Conservation (phyloP, 2,888 invertebrate species). For the Leptodirus hochenwartii region DNA sequence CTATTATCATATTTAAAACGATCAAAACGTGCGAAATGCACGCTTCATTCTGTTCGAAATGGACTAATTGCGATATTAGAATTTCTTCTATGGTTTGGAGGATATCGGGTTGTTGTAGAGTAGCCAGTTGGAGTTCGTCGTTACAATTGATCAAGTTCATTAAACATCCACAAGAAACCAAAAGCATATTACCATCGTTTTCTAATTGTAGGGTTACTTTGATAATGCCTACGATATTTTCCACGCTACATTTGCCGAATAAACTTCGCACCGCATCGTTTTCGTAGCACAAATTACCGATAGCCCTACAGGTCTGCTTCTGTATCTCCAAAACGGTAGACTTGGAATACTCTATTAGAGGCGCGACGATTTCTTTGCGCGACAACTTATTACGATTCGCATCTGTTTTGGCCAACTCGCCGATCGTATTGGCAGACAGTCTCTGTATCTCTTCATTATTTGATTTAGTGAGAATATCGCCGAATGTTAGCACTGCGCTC, state of each 20-base stretch:
- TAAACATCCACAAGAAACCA: conserved; percentile 54
- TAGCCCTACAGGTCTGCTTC: conserved; percentile 61
- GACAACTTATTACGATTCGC: conserved; percentile 54
- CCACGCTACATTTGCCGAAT: conserved; percentile 20
- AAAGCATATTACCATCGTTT: conserved; percentile 22
- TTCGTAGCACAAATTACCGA: conserved; percentile 80
- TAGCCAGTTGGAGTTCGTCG: conserved; percentile 40
- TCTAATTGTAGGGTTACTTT: conserved; percentile 12
- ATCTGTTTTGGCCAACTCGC: conserved; percentile 67
- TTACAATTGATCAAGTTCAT: conserved; percentile 66
- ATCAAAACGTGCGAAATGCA: conserved; percentile 34
- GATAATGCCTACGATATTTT: conserved; percentile 18
- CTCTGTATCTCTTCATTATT: conserved; percentile 33
- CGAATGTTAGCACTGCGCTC: too few species aligned
- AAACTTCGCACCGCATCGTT: conserved; percentile 51
- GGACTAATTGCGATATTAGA: conserved; percentile 30
- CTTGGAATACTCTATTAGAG: conserved; percentile 36
- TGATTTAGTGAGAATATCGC: too few species aligned
- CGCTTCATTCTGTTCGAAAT: conserved; percentile 36
- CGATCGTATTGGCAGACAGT: conserved; percentile 49
- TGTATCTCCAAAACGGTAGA: conserved; percentile 29
- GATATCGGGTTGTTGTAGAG: too few species aligned
- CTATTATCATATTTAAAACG: conserved; percentile 40
- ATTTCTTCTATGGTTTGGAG: conserved; percentile 34
- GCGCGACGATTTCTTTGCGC: conserved; percentile 36